Percentiles rank a stretch among this genome's conserved stretches.
Conservation (phyloP, 2,113 vertebrate genomes). For the Anas platyrhynchos region DNA sequence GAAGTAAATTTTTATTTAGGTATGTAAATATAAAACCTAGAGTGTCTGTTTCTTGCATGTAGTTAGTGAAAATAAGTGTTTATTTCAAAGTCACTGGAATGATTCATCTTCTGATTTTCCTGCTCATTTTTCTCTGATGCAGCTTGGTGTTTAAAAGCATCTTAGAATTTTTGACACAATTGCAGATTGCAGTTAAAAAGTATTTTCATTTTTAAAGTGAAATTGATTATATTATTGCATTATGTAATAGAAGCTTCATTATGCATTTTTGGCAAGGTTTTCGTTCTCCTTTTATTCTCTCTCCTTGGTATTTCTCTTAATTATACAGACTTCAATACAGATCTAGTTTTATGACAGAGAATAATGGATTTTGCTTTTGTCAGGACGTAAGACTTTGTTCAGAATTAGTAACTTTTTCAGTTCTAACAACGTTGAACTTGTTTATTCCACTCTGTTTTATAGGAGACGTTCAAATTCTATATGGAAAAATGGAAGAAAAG, state of each 20-base stretch:
- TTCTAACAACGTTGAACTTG: slow-evolving; percentile 15
- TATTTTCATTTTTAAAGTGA: slow-evolving; percentile 50
- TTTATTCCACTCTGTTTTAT: slow-evolving; percentile 39
- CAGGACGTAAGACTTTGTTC: neutral
- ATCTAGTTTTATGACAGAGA: slow-evolving; percentile 52
- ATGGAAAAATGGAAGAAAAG: slow-evolving; percentile 77
- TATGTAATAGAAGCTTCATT: slow-evolving; percentile 60
- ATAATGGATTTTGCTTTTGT: slow-evolving; percentile 35
- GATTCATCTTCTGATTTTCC: neutral
- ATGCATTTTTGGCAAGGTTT: slow-evolving; percentile 57
- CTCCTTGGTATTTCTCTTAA: slow-evolving; percentile 53
- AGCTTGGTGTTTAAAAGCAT: slow-evolving; percentile 1
- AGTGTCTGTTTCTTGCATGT: neutral
- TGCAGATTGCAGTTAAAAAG: slow-evolving; percentile 46
- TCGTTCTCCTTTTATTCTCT: slow-evolving; percentile 48
- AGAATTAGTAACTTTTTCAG: slow-evolving; percentile 23
- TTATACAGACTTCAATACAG: slow-evolving; percentile 51
- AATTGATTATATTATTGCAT: slow-evolving; percentile 57
- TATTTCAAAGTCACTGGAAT: neutral
- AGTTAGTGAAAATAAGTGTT: neutral
- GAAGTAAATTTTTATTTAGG: neutral
- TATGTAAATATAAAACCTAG: neutral
- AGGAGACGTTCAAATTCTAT: slow-evolving; percentile 89
- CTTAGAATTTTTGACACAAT: slow-evolving; percentile 6
- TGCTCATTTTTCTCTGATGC: neutral